These are phyloP conservation scores for Sorex araneus DNA, from an alignment of 2,113 vertebrate genomes.

Conservation along the genomic window DNA sequence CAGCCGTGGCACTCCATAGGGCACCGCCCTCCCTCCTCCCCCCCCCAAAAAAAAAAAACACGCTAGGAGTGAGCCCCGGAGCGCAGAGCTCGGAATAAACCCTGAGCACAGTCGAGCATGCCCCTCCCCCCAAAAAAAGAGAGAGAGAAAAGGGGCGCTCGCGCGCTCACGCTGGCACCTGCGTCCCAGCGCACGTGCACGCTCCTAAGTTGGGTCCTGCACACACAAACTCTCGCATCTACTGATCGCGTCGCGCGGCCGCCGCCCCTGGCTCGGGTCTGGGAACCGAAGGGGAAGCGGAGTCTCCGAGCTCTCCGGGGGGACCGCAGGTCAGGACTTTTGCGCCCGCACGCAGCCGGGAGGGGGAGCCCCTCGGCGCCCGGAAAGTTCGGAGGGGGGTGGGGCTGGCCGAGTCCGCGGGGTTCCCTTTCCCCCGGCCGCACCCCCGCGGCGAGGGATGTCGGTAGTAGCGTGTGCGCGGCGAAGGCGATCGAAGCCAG, in stretches of 20 bases:
- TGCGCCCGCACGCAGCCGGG: neutral
- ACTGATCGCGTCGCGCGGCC: neutral
- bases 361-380: neutral
- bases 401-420: neutral
- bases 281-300: neutral
- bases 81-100: too few species aligned
- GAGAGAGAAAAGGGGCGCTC: neutral
- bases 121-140: too few species aligned
- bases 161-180: constrained; percentile 28
- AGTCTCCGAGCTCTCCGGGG: neutral
- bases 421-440: neutral
- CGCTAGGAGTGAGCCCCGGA: too few species aligned
- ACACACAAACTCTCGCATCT: constrained; percentile 41
- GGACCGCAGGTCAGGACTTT: neutral
- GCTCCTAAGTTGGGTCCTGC: neutral
- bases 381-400: constrained; percentile 2
- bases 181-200: constrained; percentile 1
- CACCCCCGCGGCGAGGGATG: neutral
- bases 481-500: neutral
- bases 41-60: too few species aligned
- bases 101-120: too few species aligned
- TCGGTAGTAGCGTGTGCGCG: neutral
- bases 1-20: too few species aligned
- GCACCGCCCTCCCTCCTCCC: too few species aligned
- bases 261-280: neutral